A percentile compares a stretch with the other conserved stretches of the same genome.
These are phyloP conservation scores for Parthenolecanium corni DNA, from an alignment of 2,888 invertebrate genomes.

Conservation along the genomic window DNA sequence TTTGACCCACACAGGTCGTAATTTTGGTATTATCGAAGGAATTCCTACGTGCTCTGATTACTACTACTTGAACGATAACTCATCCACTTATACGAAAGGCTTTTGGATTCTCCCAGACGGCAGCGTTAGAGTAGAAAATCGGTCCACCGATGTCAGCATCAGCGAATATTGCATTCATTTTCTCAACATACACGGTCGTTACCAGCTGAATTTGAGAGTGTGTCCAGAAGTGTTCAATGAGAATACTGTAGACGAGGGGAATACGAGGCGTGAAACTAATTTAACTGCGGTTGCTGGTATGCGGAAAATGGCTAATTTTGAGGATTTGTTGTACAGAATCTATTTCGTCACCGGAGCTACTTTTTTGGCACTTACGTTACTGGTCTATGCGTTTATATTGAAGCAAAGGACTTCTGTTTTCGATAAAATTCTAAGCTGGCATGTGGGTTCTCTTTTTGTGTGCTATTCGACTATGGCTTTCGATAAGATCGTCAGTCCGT, in stretches of 20 bases:
- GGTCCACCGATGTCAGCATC: conserved; percentile 15
- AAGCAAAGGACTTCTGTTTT: conserved; percentile 32
- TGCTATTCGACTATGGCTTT: conserved; percentile 31
- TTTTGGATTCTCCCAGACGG: conserved; percentile 26
- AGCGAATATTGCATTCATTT: conserved; percentile 29
- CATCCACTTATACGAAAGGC: neutral
- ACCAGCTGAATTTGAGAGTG: conserved; percentile 12
- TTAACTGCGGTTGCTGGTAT: neutral
- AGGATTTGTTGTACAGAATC: conserved; percentile 30
- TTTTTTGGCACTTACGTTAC: conserved; percentile 32
- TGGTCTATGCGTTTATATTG: conserved; percentile 32
- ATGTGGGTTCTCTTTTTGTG: conserved; percentile 32
- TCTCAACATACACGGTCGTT: conserved; percentile 7
- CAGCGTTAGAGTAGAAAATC: conserved; percentile 19
- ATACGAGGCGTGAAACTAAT: too few relatives aligned
- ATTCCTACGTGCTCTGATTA: conserved; percentile 5
- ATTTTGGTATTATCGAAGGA: neutral
- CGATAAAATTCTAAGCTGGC: conserved; percentile 32
- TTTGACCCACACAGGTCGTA: neutral
- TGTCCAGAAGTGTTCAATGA: conserved; percentile 8
- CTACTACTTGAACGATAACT: conserved; percentile 13
- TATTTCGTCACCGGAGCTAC: conserved; percentile 31
- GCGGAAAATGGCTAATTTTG: conserved; percentile 1
- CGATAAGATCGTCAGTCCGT: neutral
- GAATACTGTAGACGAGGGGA: neutral